These are phyloP conservation scores for Acanthosepion lycidas DNA, from an alignment of 2,888 invertebrate species.

Conservation along the genomic window DNA sequence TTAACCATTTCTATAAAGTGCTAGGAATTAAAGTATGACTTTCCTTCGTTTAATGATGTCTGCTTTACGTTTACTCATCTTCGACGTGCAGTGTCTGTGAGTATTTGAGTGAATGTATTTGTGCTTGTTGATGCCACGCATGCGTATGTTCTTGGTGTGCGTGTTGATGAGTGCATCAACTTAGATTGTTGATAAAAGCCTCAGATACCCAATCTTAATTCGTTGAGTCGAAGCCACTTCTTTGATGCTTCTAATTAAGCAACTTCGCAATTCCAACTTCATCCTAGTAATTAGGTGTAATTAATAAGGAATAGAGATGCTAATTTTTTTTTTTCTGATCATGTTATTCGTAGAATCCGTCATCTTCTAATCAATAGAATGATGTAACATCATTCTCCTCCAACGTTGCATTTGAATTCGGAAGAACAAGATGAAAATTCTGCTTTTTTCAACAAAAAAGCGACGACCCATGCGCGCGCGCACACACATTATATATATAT, in stretches of 20 bases:
- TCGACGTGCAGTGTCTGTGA: not conserved
- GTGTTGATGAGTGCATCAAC: not conserved
- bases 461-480: not conserved
- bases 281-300: not conserved
- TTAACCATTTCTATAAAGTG: too few relatives aligned
- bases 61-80: too few relatives aligned
- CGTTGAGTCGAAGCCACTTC: not conserved
- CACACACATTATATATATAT: too few relatives aligned
- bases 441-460: not conserved
- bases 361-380: not conserved
- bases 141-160: not conserved
- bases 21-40: too few relatives aligned
- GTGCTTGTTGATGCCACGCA: not conserved
- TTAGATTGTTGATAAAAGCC: not conserved
- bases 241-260: constrained; percentile 20
- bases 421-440: not conserved
- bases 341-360: not conserved
- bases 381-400: not conserved
- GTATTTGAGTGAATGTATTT: not conserved
- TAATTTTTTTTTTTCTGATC: not conserved
- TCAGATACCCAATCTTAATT: not conserved
- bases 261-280: not conserved
- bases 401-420: not conserved
- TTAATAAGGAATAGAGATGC: not conserved
- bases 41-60: too few relatives aligned